Evolutionary conservation across 2,113 vertebrate genomes (phyloP), one percentile per base, ranked within the genome.

Genomic region (Pagrus major): DNA sequence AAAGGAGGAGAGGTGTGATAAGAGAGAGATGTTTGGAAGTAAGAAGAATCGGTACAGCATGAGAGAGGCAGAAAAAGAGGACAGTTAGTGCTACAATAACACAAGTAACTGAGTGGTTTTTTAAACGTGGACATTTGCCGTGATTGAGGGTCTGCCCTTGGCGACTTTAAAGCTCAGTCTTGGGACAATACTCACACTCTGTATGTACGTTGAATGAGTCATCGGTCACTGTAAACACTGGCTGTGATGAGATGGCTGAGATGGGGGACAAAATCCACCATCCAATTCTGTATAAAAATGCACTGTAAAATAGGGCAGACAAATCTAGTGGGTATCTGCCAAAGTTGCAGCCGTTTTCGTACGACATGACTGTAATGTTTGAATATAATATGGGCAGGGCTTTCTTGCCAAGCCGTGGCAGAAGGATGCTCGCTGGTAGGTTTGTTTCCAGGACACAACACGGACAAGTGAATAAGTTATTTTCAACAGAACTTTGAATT

Each of bases 1-100:
- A 76, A n/a, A 76, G 82, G 80, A 86, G 82, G 85, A 80, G 88
- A 90, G 86, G 90, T 86, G 86, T 86, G 93, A 94, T 93, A 93
- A 93, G 90, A 91, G 80, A 85, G 90, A 87, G 84, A 91, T 89
- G 88, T 91, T 92, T 90, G 42, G 51, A 85, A 81, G 88, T 68
- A 82, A 87, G 91, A 91, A 72, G 83, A 85, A 91, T 83, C 12
- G 27, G 76, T 76, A 85, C 60, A 86, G 81, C 83, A 83, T 3
- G 61, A 67, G 70, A 42, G 49, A 67, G 76, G 35, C 74, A 78
- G 81, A 76, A 61, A 46, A 71, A 87, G 51, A 71, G 78, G 60
- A 78, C 85, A 89, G 70, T 66, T 67, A 55, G 80, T 52, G 81
- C 33, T 72, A 76, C 88, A 89, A 72, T 74, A 86, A 84, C 72